Base-by-base conservation (phyloP, 2,797 vertebrate species). In the Miichthys miiuy region DNA sequence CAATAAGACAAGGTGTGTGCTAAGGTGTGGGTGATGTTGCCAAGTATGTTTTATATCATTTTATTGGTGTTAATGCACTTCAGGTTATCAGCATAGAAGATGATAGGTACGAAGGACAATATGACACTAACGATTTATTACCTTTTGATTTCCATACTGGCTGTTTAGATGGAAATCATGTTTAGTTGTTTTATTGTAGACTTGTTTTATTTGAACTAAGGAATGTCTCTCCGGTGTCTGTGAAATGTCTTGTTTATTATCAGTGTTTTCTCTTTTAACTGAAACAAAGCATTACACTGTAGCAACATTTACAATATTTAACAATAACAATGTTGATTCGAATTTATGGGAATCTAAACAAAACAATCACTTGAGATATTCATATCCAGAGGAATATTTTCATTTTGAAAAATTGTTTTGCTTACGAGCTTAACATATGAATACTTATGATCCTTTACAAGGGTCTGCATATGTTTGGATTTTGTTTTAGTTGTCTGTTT, bases 71-170 rank as follows among this genome's bases (percentile, higher is more conserved):
- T 23, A 5, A 65, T 21, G 18, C 21, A 56, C 46, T 44, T 3
- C 16, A 11, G 48, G 17, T 82, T 84, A 88, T 87, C 82, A 68
- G 84, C 16, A 66, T 5, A 16, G 12, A 42, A 9, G 5, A 47
- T 17, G 52, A 62, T 23, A 0, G 4, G 1, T 12, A 42, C 52
- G 23, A 75, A 61, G 57, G 23, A 44, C 4, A 62, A 16, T 4
- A 25, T 3, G 7, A 30, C 3, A 2, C 5, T 34, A 51, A 27
- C 14, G 41, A 1, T 60, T 72, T 61, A 23, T 34, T 55, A 0
- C 20, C 14, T n/a, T 21, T 30, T 30, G 14, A 55, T 58, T 73
- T 58, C 14, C 0, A 0, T 52, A 8, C 5, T 20, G 44, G 16
- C 25, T 25, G 21, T 66, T 55, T 3, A 23, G 20, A n/a, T 30